phyloP scores from a whole-genome alignment of 1,140 invertebrate species.

The Hylyphantes graminicola region DNA sequence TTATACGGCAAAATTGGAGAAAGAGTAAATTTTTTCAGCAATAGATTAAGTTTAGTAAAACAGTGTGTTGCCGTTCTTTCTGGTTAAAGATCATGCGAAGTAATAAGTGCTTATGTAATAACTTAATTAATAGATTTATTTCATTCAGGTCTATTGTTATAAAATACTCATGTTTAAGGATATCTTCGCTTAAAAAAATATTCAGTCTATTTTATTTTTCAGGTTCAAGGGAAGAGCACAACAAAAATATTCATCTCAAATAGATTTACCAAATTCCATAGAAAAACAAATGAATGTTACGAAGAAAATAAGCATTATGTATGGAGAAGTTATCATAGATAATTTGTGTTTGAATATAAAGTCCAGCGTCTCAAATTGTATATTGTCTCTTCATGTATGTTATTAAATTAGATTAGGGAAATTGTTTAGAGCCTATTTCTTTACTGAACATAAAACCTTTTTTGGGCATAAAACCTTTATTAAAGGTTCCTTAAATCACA shows the following conservation, averaged over 20 bases:
- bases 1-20: too few species aligned
- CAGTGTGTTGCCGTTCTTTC: too few species aligned
- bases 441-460: background rate
- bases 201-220: background rate
- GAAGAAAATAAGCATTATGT: constrained; percentile 11
- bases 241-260: background rate
- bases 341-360: background rate
- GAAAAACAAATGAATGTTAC: background rate
- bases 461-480: too few species aligned
- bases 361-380: constrained; percentile 14
- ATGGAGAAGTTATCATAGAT: background rate
- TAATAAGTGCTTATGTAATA: too few species aligned
- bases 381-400: constrained; percentile 2
- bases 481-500: too few species aligned
- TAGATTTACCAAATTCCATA: constrained; percentile 25
- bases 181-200: too few species aligned
- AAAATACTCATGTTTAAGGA: too few species aligned
- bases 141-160: too few species aligned
- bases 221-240: background rate
- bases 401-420: constrained; percentile 12
- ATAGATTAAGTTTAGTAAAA: too few species aligned
- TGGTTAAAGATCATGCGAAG: too few species aligned
- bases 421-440: background rate
- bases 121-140: too few species aligned
- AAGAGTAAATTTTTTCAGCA: too few species aligned